phyloP scores from a whole-genome alignment of 53 echinoderm and acorn worm genomes.

The Astropecten irregularis region DNA sequence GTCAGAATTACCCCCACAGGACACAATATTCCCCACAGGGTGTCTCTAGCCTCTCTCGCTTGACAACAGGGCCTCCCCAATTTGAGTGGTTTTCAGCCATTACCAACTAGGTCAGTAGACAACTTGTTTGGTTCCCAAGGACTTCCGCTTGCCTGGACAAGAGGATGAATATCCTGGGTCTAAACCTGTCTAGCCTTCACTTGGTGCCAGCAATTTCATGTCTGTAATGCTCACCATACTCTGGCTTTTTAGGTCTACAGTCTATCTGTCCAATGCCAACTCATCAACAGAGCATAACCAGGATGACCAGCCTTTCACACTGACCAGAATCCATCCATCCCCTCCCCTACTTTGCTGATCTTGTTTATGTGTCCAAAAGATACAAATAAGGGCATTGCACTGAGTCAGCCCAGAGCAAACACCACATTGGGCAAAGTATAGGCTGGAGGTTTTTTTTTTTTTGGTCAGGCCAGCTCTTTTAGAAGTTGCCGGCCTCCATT shows the following conservation, averaged over 20 bases:
- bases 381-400: conserved; percentile 26
- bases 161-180: neutral
- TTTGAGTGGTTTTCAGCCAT: neutral
- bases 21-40: conserved; percentile 26
- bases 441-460: too few species aligned
- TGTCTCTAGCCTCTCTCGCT: too few species aligned
- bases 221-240: too few species aligned
- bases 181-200: conserved; percentile 18
- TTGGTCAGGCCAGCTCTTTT: neutral
- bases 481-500: conserved; percentile 14
- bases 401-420: conserved; percentile 20
- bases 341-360: conserved; percentile 2
- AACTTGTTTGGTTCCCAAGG: conserved; percentile 41
- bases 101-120: neutral
- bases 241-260: neutral
- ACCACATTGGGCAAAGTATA: neutral
- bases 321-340: neutral
- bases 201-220: neutral
- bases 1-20: conserved; percentile 22
- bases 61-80: conserved; percentile 36
- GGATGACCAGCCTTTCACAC: neutral
- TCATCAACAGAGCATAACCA: neutral
- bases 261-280: neutral
- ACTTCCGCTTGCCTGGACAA: conserved; percentile 19
- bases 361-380: conserved; percentile 46